These are phyloP conservation scores for Zaprionus bogoriensis DNA, from an alignment of 2,888 invertebrate species.

Conservation along the genomic window DNA sequence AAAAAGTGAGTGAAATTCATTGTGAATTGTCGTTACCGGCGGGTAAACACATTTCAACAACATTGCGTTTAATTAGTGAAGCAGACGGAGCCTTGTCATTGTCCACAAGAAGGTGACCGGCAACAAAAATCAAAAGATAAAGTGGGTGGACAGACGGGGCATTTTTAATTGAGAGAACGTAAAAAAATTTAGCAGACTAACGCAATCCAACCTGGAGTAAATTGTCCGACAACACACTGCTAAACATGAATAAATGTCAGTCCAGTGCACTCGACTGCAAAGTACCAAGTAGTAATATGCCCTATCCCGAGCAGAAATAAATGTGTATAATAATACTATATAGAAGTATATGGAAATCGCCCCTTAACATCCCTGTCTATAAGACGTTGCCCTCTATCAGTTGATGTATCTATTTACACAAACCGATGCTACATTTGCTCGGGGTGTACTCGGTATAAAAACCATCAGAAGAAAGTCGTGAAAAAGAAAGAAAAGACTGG, in stretches of 20 bases:
- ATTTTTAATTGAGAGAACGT: conserved; percentile 77
- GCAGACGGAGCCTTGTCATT: conserved; percentile 57
- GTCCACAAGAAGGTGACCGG: conserved; percentile 21
- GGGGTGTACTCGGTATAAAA: no score
- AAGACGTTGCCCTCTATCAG: no score
- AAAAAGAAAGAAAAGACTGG: conserved; percentile 29
- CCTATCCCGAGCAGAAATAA: no score
- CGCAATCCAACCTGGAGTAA: conserved; percentile 70
- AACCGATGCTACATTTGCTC: no score
- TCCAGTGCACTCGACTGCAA: neutral
- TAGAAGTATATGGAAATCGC: no score
- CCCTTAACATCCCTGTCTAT: no score
- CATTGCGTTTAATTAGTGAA: conserved; percentile 79
- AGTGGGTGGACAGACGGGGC: conserved; percentile 58
- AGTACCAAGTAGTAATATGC: neutral
- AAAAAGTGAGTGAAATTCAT: conserved; percentile 70
- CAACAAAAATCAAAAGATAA: neutral
- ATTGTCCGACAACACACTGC: conserved; percentile 44
- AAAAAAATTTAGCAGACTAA: conserved; percentile 79
- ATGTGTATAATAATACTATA: no score
- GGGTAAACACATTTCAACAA: conserved; percentile 79
- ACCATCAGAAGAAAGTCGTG: conserved; percentile 33
- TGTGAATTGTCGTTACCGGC: conserved; percentile 78
- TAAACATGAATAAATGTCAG: conserved; percentile 25
- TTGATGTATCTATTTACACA: no score